These are phyloP conservation scores for Crypturellus tataupa DNA, from an alignment of 2,797 vertebrate species.

Conservation along the genomic window DNA sequence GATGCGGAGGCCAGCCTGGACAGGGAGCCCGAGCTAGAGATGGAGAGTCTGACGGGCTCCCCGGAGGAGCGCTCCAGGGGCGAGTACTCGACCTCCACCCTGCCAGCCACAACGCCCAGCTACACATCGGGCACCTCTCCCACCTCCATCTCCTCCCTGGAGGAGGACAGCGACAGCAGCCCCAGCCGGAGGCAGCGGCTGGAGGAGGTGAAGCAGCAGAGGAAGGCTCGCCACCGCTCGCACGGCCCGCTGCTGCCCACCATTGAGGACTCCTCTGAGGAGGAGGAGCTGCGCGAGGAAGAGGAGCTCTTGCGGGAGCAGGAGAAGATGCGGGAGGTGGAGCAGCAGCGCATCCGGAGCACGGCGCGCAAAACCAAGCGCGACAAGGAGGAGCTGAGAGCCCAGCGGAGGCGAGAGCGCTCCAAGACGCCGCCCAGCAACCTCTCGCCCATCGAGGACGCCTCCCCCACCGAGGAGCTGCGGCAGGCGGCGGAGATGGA, in stretches of 20 bases:
- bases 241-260: conserved; percentile 97
- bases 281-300: conserved; percentile 97
- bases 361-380: conserved; percentile 96
- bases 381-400: conserved; percentile 97
- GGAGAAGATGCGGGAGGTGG: conserved; percentile 98
- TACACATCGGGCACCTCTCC: conserved; percentile 98
- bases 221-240: conserved; percentile 96
- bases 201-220: conserved; percentile 98
- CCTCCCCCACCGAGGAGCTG: conserved; percentile 97
- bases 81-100: conserved; percentile 93
- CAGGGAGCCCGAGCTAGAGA: conserved; percentile 96
- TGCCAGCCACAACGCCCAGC: conserved; percentile 96
- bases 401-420: conserved; percentile 95
- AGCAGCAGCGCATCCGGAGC: conserved; percentile 97
- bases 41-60: conserved; percentile 98
- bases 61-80: conserved; percentile 96
- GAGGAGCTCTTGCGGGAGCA: conserved; percentile 98
- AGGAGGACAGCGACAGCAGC: conserved; percentile 99
- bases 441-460: conserved; percentile 97
- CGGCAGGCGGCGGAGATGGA: conserved; percentile 99
- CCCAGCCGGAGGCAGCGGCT: conserved; percentile 95
- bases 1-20: conserved; percentile 91
- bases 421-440: conserved; percentile 99
- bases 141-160: conserved; percentile 97
- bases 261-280: conserved; percentile 98